phyloP scores from a whole-genome alignment of 2,888 invertebrate species.

The Polydrusus cervinus region DNA sequence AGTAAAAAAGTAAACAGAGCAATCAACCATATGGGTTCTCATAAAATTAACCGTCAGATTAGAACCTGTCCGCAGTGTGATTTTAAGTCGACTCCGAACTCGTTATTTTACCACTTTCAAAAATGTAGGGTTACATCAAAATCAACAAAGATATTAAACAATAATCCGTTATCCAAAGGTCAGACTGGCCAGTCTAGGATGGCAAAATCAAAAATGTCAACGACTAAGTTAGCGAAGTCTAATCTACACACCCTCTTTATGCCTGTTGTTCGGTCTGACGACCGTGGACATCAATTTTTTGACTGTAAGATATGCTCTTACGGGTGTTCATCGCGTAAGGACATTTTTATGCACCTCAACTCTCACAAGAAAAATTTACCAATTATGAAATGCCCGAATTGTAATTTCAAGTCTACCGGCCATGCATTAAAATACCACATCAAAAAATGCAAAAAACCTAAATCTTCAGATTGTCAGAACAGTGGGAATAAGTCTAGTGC shows the following conservation, averaged over 20 bases:
- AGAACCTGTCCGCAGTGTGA: not conserved
- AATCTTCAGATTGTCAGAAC: not conserved
- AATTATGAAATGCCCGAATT: not conserved
- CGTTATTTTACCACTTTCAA: not conserved
- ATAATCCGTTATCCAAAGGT: too few species aligned
- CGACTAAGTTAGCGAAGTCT: not conserved
- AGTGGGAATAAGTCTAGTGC: not conserved
- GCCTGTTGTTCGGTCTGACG: not conserved
- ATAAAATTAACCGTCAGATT: not conserved
- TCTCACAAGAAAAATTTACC: not conserved
- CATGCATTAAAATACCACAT: not conserved
- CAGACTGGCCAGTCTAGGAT: not conserved
- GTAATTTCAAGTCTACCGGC: not conserved
- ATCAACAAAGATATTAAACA: too few species aligned
- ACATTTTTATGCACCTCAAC: not conserved
- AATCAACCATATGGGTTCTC: not conserved
- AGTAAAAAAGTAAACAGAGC: not conserved
- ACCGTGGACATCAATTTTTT: not conserved
- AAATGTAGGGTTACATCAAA: not conserved
- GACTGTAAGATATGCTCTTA: not conserved
- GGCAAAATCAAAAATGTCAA: not conserved
- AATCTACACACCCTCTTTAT: not conserved
- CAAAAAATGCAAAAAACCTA: not conserved
- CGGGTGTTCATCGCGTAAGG: too few species aligned
- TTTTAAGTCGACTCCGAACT: conserved; percentile 3